These are phyloP conservation scores for Aurelia coerulea DNA, from an alignment of 30 jellyfish, hydroid and myxozoan genomes.

Conservation along the genomic window DNA sequence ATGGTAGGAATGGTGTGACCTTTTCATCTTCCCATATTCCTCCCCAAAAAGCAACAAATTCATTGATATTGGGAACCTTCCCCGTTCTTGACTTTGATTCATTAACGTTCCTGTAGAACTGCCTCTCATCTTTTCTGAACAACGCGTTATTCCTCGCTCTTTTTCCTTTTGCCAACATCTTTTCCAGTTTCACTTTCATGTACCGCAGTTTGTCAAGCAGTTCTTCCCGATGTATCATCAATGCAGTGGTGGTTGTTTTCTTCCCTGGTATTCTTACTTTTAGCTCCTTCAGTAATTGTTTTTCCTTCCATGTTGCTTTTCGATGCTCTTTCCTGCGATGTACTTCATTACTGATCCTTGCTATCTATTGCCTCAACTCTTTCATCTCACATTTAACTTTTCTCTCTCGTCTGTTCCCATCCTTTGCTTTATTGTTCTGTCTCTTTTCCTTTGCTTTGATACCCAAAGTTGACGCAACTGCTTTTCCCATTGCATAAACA, in stretches of 20 bases:
- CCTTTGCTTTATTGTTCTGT: slow-evolving; percentile 9
- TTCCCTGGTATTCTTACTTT: neutral
- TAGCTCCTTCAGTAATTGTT: neutral
- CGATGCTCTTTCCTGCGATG: slow-evolving; percentile 10
- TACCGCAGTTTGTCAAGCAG: slow-evolving; percentile 16
- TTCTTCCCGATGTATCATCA: slow-evolving; percentile 1
- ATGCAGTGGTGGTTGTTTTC: neutral
- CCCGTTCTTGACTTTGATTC: slow-evolving; percentile 20
- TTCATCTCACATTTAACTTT: slow-evolving; percentile 9
- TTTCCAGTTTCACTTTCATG: too few species aligned
- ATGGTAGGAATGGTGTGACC: slow-evolving; percentile 31
- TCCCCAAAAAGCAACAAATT: too few species aligned
- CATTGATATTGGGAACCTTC: neutral
- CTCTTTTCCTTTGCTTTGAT: slow-evolving; percentile 6
- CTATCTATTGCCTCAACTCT: slow-evolving; percentile 14
- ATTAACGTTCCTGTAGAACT: slow-evolving; percentile 16
- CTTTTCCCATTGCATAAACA: slow-evolving; percentile 16
- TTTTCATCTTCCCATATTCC: slow-evolving; percentile 15
- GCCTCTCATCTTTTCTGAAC: slow-evolving; percentile 20
- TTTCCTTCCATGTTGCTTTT: slow-evolving; percentile 23
- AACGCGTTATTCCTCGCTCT: slow-evolving; percentile 3
- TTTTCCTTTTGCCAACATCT: slow-evolving; percentile 10
- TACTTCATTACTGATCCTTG: slow-evolving; percentile 13
- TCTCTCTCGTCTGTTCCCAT: slow-evolving; percentile 10
- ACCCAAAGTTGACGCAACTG: slow-evolving; percentile 18